A percentile compares a stretch with the other conserved stretches of the same genome.
These are phyloP conservation scores for Zapornia atra DNA, from an alignment of 2,113 vertebrate species.

Conservation along the genomic window DNA sequence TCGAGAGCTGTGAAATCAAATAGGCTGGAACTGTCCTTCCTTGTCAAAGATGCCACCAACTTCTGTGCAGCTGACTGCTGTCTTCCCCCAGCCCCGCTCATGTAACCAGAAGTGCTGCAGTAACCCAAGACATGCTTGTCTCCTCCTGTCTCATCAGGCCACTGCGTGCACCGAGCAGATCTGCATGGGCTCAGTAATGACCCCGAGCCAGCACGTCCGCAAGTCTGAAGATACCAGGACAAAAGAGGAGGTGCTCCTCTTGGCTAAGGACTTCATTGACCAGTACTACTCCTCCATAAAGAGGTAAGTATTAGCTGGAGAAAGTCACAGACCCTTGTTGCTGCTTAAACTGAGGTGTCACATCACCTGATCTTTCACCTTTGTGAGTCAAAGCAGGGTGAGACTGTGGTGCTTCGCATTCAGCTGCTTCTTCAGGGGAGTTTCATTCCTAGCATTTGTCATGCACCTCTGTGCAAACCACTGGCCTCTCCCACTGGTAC, in stretches of 20 bases:
- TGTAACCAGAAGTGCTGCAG: neutral
- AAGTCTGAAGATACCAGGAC: constrained; percentile 84
- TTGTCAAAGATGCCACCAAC: neutral
- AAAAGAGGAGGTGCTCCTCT: constrained; percentile 86
- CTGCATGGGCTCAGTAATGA: constrained; percentile 91
- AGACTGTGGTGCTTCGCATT: accelerated
- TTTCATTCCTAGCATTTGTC: neutral
- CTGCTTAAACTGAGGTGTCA: neutral
- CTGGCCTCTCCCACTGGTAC: neutral
- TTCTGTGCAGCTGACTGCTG: accelerated
- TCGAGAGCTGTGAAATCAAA: neutral
- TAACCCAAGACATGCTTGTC: accelerated
- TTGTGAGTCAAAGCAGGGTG: accelerated
- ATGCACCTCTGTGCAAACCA: no score
- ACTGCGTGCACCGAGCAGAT: constrained; percentile 85
- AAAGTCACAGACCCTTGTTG: neutral
- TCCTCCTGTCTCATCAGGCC: constrained; percentile 73
- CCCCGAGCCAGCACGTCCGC: constrained; percentile 77
- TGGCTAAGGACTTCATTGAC: constrained; percentile 95
- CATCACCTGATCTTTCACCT: neutral
- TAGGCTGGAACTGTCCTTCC: neutral
- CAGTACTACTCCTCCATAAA: constrained; percentile 98
- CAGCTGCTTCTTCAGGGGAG: neutral
- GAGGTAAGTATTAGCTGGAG: constrained; percentile 75
- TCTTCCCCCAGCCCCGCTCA: neutral